Evolutionary conservation across 2,113 vertebrate genomes (phyloP), one percentile per base, ranked within the genome.

Genomic region (Notechis scutatus): DNA sequence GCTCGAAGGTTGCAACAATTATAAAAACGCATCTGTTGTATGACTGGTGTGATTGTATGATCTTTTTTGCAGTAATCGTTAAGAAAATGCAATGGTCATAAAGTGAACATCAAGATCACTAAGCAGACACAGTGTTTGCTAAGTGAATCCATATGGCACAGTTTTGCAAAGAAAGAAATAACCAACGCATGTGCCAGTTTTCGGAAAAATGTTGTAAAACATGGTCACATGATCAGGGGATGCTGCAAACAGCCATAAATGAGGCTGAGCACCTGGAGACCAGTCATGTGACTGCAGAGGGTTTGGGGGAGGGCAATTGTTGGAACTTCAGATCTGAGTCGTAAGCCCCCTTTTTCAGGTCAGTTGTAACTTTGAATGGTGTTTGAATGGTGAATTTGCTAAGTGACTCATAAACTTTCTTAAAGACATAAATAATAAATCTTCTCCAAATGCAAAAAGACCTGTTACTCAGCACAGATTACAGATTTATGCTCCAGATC

Each of bases 181-280:
- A 3, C 11, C 47, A 47, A 64, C 2, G 26, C 5, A 26, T 5
- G 3, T 14, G 61, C 11, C 4, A 0, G 11, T 64, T n/a, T n/a
- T 64, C 2, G 1, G 29, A n/a, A 64, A 64, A n/a, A 64, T 14
- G 11, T 14, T 64, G 61, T n/a, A 64, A 64, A 29, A 29, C 11
- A 64, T n/a, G 29, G 61, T 64, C 61, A 64, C 26, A 64, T 64
- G 11, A 64, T 64, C 61, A n/a, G 61, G 26, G 61, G 11, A 64
- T 64, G 11, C 29, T 64, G 11, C 61, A n/a, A n/a, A 64, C 26
- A 64, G 11, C 12, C 29, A 64, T 64, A 64, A n/a, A 14, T 64
- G 29, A 5, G 50, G 11, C 29, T n/a, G 29, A 64, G 4, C 29
- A n/a, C 11, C 61, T n/a, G 26, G n/a, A 64, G 26, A 5, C 4